Evolutionary conservation across 2,888 invertebrate genomes (phyloP), one percentile per base, ranked within the genome.

Genomic region (Ligdia adustata): DNA sequence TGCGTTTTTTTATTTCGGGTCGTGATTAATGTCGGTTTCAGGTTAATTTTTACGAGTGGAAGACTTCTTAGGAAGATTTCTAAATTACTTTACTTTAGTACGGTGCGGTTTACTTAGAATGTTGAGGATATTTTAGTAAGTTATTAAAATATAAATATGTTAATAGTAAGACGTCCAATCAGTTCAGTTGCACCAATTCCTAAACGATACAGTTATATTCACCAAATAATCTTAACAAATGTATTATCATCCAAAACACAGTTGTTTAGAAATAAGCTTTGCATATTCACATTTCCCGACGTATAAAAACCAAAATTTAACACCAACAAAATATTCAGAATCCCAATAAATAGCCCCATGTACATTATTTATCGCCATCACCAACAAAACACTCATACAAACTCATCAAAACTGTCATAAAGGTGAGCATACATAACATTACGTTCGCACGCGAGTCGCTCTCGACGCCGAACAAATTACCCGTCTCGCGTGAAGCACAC

Each of bases 381-480:
- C 42, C 40, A n/a, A n/a, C n/a, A n/a, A n/a, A n/a, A n/a, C 45
- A 20, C 18, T 34, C 18, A 33, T 50, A 24, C 46, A 49, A 53
- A 54, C 55, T 57, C 52, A 57, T 66, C 62, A 60, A 59, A 64
- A 66, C 57, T 62, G 60, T 61, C 62, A 64, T 62, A 64, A 64
- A 66, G 59, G 56, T 54, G 26, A 16, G 22, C 14, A 33, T 58
- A 52, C 61, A 66, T 62, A 63, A 60, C 57, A 55, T 47, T 53
- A 39, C 34, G 46, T 34, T 50, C 42, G 31, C 35, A 27, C 16
- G 31, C 40, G 34, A 16, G 34, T 39, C 46, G 51, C 55, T 18
- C 41, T 41, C 20, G 31, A 24, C 48, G 34, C 34, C 41, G 42
- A 42, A 48, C 48, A 39, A 49, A 49, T 49, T 49, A 38, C 32